Conservation (phyloP, 2,113 vertebrate genomes). For the Eublepharis macularius region DNA sequence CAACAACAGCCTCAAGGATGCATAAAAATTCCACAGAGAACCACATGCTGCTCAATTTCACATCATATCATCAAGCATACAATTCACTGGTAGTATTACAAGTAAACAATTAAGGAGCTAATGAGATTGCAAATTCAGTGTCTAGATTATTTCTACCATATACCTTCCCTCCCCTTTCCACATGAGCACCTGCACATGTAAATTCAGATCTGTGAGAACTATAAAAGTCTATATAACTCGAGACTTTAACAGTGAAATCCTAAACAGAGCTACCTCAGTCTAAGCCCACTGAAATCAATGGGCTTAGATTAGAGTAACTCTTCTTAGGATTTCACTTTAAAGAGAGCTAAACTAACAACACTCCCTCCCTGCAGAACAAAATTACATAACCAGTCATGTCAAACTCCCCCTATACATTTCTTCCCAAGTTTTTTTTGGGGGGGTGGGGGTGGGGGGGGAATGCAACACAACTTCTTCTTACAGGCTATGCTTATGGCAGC, state of each 20-base stretch:
- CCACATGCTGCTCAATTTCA: background rate
- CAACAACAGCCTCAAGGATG: background rate
- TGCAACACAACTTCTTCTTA: background rate
- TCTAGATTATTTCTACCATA: background rate
- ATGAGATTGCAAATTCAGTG: background rate
- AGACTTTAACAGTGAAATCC: too few relatives aligned
- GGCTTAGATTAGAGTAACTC: too few relatives aligned
- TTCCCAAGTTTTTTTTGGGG: background rate
- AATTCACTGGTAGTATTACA: background rate
- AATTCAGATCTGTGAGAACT: conserved; percentile 15
- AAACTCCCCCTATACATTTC: conserved; percentile 26
- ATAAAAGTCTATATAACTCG: conserved; percentile 62
- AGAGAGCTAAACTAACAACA: conserved; percentile 9
- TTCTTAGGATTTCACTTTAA: too few relatives aligned
- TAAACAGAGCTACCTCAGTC: too few relatives aligned
- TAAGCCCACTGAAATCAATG: too few relatives aligned
- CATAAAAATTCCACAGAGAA: background rate
- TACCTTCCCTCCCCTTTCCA: background rate
- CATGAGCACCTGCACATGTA: background rate
- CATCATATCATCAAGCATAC: background rate
- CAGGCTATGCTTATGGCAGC: rapidly evolving
- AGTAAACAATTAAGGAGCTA: background rate
- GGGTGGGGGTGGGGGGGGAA: too few relatives aligned
- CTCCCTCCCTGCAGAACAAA: conserved; percentile 28
- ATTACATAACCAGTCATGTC: background rate